These are phyloP conservation scores for Chamaedrilus cognettii DNA, from an alignment of 2,888 invertebrate genomes.

Conservation along the genomic window DNA sequence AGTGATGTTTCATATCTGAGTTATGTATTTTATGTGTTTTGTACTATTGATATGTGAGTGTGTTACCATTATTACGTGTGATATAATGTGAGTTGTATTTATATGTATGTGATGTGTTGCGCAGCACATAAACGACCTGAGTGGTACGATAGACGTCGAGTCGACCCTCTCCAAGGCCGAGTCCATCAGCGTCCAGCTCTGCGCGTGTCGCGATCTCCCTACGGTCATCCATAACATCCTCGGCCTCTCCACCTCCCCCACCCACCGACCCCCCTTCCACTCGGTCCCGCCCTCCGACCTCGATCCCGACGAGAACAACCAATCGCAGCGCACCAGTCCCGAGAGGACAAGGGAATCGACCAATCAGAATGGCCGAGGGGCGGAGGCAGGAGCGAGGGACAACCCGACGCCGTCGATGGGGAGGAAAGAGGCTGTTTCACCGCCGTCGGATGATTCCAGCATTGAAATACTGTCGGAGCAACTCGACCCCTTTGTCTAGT, in stretches of 20 bases:
- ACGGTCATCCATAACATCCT: constrained; percentile 49
- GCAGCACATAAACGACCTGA: constrained; percentile 94
- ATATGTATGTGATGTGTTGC: constrained; percentile 26
- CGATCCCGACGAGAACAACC: not conserved
- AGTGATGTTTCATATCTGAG: not conserved
- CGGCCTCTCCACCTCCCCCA: constrained; percentile 30
- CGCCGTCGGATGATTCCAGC: constrained; percentile 45
- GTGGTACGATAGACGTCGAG: constrained; percentile 81
- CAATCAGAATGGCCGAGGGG: constrained; percentile 20
- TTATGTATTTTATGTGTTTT: not conserved
- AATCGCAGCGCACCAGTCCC: constrained; percentile 16
- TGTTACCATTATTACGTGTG: too few species aligned
- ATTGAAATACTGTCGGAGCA: constrained; percentile 45
- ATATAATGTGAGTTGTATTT: too few species aligned
- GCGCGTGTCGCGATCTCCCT: constrained; percentile 52
- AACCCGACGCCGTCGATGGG: not conserved
- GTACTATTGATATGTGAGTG: too few species aligned
- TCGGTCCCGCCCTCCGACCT: constrained; percentile 13
- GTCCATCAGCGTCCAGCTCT: constrained; percentile 86
- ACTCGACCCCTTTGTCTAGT: not conserved
- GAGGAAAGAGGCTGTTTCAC: not conserved
- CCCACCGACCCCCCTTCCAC: constrained; percentile 18
- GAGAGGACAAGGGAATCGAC: constrained; percentile 2
- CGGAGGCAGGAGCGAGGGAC: not conserved
- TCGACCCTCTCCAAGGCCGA: constrained; percentile 84